Percentiles rank a stretch among this genome's conserved stretches.
These are phyloP conservation scores for Apodemia hepburni DNA, from an alignment of 2,888 invertebrate species.

Conservation along the genomic window DNA sequence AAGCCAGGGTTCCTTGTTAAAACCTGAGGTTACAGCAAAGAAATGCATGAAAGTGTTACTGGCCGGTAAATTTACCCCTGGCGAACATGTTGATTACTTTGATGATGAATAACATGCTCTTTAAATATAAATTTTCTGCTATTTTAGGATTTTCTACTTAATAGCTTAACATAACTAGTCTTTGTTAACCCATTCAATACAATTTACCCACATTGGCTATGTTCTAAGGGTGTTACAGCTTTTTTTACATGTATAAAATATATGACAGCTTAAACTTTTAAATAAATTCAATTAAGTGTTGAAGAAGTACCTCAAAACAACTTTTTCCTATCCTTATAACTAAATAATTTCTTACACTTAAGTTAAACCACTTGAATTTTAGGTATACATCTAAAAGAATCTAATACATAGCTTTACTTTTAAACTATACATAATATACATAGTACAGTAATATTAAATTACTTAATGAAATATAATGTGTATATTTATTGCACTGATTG, in stretches of 20 bases:
- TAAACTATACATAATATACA: neutral
- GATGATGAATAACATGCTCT: slow-evolving; percentile 65
- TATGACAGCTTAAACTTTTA: no score
- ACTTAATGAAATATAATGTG: neutral
- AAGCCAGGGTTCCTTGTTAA: slow-evolving; percentile 82
- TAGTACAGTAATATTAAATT: neutral
- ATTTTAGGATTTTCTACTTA: slow-evolving; percentile 18
- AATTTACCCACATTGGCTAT: no score
- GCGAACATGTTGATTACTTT: slow-evolving; percentile 92
- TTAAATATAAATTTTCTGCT: slow-evolving; percentile 13
- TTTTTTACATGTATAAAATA: no score
- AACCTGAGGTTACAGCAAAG: slow-evolving; percentile 86
- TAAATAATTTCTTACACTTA: neutral
- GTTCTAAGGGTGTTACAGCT: no score
- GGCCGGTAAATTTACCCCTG: slow-evolving; percentile 86
- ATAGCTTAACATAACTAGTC: slow-evolving; percentile 7
- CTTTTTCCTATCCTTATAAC: neutral
- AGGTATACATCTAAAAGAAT: neutral
- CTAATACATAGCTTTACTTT: neutral
- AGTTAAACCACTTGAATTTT: neutral
- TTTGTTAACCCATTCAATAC: neutral
- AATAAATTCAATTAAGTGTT: no score
- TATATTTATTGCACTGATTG: neutral
- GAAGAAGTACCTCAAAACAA: no score
- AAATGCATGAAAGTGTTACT: slow-evolving; percentile 86